Evolutionary conservation across 2,113 vertebrate genomes (phyloP), one percentile per base, ranked within the genome.

Genomic region (Mixornis gularis): DNA sequence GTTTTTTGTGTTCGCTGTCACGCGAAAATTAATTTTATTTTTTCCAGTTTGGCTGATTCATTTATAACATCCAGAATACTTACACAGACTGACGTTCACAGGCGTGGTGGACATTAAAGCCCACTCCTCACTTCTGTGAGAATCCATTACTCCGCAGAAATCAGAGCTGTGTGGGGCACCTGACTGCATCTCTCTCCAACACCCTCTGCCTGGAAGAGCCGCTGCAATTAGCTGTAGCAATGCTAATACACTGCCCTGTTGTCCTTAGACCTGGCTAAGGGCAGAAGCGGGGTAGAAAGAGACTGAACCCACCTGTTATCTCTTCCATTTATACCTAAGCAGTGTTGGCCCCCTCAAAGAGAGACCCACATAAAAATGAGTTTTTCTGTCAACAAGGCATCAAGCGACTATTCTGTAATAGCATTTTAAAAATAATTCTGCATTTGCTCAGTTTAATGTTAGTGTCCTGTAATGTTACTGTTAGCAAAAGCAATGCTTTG

Each of bases 51-150:
- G 36, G 36, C 9, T 36, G 36, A 36, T 36, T 36, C 7, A 36
- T 36, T 36, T 36, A 36, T 36, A 36, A 36, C 36, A 36, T 36
- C 36, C 10, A 32, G 30, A 46, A 30, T 18, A 34, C 38, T 80
- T 19, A 24, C 13, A 36, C 0, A 34, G 29, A 77, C 1, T 12
- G 26, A 51, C 0, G 0, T 17, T 36, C 53, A 36, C 15, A 36
- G 13, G 13, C 0, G 0, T 27, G 36, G 52, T 27, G 34, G 29
- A 16, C 41, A 53, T 30, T 68, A 27, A 71, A 49, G 25, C 29
- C 25, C 32, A 12, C 21, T 27, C 34, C 48, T 70, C 41, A 5
- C 30, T 29, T 58, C 60, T 11, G 12, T 53, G 44, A 17, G 48
- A 56, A 18, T 21, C 26, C 20, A 1, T 20, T n/a, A 60, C 20